Percentiles rank a stretch among this genome's conserved stretches.
Evolutionary conservation across 1,140 invertebrate species (phyloP).

Genomic region (Drosophila hydei): DNA sequence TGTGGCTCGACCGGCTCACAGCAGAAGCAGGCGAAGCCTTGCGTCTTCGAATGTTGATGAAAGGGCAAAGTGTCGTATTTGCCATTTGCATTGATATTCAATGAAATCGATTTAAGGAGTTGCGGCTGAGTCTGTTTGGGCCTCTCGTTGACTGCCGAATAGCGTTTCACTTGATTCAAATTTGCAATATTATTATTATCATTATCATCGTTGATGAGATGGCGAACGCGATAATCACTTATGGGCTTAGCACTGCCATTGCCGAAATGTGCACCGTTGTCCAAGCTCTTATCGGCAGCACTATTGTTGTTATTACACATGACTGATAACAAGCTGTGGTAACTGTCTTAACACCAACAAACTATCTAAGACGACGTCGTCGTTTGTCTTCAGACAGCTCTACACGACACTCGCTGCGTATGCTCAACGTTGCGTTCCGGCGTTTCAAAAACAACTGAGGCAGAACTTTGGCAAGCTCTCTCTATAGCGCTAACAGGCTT

Average conservation of each 20-base stretch:
- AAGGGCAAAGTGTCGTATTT: neutral
- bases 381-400: neutral
- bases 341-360: slow-evolving; percentile 4
- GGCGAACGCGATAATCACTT: neutral
- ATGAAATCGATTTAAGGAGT: slow-evolving; percentile 62
- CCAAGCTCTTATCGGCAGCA: slow-evolving; percentile 53
- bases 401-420: slow-evolving; percentile 28
- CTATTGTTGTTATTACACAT: slow-evolving; percentile 74
- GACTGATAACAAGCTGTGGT: slow-evolving; percentile 38
- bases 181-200: slow-evolving; percentile 43
- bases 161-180: slow-evolving; percentile 59
- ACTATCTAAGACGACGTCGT: slow-evolving; percentile 24
- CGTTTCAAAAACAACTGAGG: slow-evolving; percentile 69
- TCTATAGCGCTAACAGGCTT: slow-evolving; percentile 45
- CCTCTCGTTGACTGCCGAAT: slow-evolving; percentile 37
- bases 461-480: slow-evolving; percentile 42
- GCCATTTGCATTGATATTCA: slow-evolving; percentile 39
- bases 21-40: slow-evolving; percentile 71
- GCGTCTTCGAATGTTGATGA: slow-evolving; percentile 6
- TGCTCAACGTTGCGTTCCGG: slow-evolving; percentile 45
- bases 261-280: slow-evolving; percentile 60
- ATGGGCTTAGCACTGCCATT: slow-evolving; percentile 22
- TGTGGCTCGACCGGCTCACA: slow-evolving; percentile 38
- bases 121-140: slow-evolving; percentile 42
- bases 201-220: slow-evolving; percentile 32